Base-by-base conservation (phyloP, 2,797 vertebrate species). In the Nyctibius grandis region DNA sequence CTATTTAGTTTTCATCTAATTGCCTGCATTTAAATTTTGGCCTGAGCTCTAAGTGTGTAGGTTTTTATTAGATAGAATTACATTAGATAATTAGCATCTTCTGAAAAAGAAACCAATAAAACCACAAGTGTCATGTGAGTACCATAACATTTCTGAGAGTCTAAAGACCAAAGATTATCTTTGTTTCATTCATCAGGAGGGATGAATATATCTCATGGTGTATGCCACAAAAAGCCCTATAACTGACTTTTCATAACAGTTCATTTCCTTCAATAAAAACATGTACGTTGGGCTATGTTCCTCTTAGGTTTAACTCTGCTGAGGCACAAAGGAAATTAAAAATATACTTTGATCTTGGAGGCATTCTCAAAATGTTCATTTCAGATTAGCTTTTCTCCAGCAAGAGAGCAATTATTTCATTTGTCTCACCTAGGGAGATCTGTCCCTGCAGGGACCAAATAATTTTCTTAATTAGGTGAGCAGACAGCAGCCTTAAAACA, bases 401-500 rank as follows among this genome's bases (percentile, higher is more conserved):
- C 21, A 91, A 56, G 69, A 93, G 45, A 90, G n/a, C 38, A 88
- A 82, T 82, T 82, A 23, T 95, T 94, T 76, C 69, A 79, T 88
- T 96, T 93, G 57, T 40, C 69, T 92, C 67, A 90, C 83, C 76
- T 73, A 72, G 65, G 59, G 88, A 95, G 26, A 76, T 45, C 15
- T 44, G 44, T 50, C 36, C 54, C 88, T 91, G 59, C 74, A 79
- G 63, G 69, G 88, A 91, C 29, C 15, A 31, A 84, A 90, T 82
- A 4, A 79, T 91, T 94, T 88, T 86, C 68, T 88, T 81, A 87
- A 94, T 93, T 95, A 91, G 73, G 63, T 92, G 94, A 95, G 65
- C 48, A 77, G 34, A 69, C 28, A 86, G 34, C 34, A 92, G 40
- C 48, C 91, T 77, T 93, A 81, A 87, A 45, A 84, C 22, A 9